These are phyloP conservation scores for Mormoops blainvillei DNA, from an alignment of 2,113 vertebrate genomes.

Conservation along the genomic window DNA sequence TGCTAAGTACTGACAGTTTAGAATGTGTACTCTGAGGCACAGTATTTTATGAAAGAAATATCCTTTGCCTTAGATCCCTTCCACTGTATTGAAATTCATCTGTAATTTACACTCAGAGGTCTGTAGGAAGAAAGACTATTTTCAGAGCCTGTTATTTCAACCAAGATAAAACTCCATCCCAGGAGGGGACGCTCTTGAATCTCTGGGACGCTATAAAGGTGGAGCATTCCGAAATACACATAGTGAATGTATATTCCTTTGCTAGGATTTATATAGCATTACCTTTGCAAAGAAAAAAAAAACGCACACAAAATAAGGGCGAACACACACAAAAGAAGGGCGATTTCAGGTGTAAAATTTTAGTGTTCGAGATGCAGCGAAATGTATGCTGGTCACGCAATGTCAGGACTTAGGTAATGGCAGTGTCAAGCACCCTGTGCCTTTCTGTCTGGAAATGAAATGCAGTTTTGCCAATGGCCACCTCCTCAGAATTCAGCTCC, in stretches of 20 bases:
- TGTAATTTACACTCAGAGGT: background rate
- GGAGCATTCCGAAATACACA: background rate
- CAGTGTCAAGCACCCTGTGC: fast-evolving
- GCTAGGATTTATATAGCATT: background rate
- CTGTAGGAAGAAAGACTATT: background rate
- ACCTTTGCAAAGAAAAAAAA: background rate
- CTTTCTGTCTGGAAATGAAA: background rate
- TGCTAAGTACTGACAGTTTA: slow-evolving; percentile 51
- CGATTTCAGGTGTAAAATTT: background rate
- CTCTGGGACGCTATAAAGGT: background rate
- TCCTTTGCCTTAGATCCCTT: background rate
- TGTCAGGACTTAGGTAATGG: fast-evolving
- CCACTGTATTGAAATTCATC: background rate
- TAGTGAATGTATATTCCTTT: background rate
- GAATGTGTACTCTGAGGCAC: background rate
- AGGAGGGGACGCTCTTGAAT: background rate
- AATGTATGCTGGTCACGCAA: fast-evolving
- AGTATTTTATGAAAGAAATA: slow-evolving; percentile 11
- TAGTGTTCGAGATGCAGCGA: background rate
- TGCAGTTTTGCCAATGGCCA: background rate
- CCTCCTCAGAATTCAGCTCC: background rate
- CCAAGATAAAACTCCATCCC: slow-evolving; percentile 17
- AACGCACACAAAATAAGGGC: too few relatives aligned
- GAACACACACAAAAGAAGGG: background rate
- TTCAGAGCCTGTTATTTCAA: background rate